A percentile compares a stretch with the other conserved stretches of the same genome.
phyloP scores from a whole-genome alignment of 1,140 invertebrate genomes.

The Drosophila navojoa region DNA sequence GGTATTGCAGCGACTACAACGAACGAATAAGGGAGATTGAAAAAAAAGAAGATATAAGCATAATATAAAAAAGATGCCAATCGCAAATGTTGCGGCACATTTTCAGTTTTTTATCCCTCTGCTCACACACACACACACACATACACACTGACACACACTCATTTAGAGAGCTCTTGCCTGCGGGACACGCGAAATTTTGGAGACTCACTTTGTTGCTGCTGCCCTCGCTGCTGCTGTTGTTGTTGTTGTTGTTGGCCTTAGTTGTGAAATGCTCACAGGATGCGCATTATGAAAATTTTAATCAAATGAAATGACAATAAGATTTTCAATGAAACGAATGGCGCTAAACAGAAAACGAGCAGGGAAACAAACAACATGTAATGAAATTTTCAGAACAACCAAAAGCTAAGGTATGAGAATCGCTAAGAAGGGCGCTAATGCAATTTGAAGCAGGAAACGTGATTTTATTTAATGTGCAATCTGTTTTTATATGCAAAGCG shows the following conservation, averaged over 20 bases:
- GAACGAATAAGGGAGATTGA: slow-evolving; percentile 4
- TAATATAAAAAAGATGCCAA: slow-evolving; percentile 58
- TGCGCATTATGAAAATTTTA: slow-evolving; percentile 72
- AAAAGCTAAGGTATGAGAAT: slow-evolving; percentile 4
- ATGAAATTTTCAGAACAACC: slow-evolving; percentile 7
- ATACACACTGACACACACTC: slow-evolving; percentile 15
- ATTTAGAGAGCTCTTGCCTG: slow-evolving; percentile 22
- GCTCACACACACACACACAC: slow-evolving; percentile 19
- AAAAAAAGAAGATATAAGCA: slow-evolving; percentile 7
- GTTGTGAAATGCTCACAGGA: slow-evolving; percentile 55
- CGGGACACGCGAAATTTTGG: slow-evolving; percentile 51
- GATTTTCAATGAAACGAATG: slow-evolving; percentile 53
- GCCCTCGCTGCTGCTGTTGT: slow-evolving; percentile 22
- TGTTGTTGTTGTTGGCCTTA: slow-evolving; percentile 28
- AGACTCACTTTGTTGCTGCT: slow-evolving; percentile 40
- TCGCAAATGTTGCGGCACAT: slow-evolving; percentile 68
- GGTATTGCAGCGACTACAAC: slow-evolving; percentile 15
- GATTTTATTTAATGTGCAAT: too few relatives aligned
- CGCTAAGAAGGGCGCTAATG: neutral
- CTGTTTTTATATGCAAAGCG: too few relatives aligned
- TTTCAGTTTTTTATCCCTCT: slow-evolving; percentile 50
- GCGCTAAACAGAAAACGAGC: slow-evolving; percentile 4
- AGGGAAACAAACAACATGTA: neutral
- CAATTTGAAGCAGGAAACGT: neutral
- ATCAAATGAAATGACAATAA: slow-evolving; percentile 77